phyloP scores from a whole-genome alignment of 2,797 vertebrate species.

The Xyrichtys novacula region DNA sequence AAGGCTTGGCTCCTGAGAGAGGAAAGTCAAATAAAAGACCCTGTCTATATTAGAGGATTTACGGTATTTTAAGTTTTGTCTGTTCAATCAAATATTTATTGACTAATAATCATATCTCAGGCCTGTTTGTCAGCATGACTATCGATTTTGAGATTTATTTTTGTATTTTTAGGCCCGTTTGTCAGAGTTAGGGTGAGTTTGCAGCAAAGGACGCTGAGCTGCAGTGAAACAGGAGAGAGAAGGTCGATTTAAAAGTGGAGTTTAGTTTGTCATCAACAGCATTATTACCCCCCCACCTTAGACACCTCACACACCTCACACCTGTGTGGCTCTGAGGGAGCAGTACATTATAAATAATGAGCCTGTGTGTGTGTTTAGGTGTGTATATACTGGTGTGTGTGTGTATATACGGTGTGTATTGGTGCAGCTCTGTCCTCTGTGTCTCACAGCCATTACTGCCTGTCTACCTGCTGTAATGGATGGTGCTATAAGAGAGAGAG shows the following conservation, averaged over 20 bases:
- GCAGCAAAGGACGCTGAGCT: neutral
- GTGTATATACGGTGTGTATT: conserved; percentile 34
- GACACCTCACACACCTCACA: neutral
- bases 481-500: conserved; percentile 26
- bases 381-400: conserved; percentile 18
- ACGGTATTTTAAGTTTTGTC: no score
- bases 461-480: conserved; percentile 45
- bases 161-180: no score
- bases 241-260: conserved; percentile 28
- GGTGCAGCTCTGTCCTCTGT: conserved; percentile 43
- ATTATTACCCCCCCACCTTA: neutral
- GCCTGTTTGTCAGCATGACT: no score
- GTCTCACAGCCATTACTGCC: conserved; percentile 40
- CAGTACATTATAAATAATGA: conserved; percentile 35
- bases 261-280: conserved; percentile 30
- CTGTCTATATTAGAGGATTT: no score
- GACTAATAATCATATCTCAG: no score
- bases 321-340: conserved; percentile 2
- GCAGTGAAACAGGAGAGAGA: conserved; percentile 2
- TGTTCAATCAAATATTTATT: no score
- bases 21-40: no score
- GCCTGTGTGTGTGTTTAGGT: conserved; percentile 14
- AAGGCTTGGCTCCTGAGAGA: no score
- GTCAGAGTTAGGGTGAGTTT: neutral
- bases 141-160: no score